These are phyloP conservation scores for Germaria angustata DNA, from an alignment of 2,888 invertebrate genomes.

Conservation along the genomic window DNA sequence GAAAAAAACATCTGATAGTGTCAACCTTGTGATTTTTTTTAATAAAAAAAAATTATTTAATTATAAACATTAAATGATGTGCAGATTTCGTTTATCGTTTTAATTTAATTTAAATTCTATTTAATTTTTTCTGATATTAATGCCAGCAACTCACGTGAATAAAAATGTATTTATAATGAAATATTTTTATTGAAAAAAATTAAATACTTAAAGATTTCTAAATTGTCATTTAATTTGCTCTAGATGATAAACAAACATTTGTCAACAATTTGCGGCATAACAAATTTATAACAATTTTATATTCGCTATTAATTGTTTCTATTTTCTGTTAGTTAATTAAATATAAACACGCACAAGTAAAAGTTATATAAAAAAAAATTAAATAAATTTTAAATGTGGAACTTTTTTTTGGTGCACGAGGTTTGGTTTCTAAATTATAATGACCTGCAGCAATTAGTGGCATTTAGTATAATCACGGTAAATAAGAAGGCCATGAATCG, in stretches of 20 bases:
- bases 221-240: neutral
- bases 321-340: constrained; percentile 25
- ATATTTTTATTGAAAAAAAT: constrained; percentile 33
- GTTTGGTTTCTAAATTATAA: too few species aligned
- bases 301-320: constrained; percentile 9
- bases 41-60: constrained; percentile 38
- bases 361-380: neutral
- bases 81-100: neutral
- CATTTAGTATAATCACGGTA: too few species aligned
- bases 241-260: neutral
- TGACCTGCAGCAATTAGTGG: too few species aligned
- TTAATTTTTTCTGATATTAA: constrained; percentile 16
- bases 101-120: neutral
- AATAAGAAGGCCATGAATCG: too few species aligned
- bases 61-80: constrained; percentile 54
- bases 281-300: constrained; percentile 27
- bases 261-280: constrained; percentile 21
- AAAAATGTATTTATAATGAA: constrained; percentile 23
- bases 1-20: constrained; percentile 5
- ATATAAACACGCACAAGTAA: constrained; percentile 54
- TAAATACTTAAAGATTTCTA: constrained; percentile 10
- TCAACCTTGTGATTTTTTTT: constrained; percentile 36
- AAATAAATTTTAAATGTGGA: neutral
- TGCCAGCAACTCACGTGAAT: constrained; percentile 51
- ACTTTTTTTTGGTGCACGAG: neutral